These are phyloP conservation scores for Acanthopagrus latus DNA, from an alignment of 2,797 vertebrate genomes.

Conservation along the genomic window DNA sequence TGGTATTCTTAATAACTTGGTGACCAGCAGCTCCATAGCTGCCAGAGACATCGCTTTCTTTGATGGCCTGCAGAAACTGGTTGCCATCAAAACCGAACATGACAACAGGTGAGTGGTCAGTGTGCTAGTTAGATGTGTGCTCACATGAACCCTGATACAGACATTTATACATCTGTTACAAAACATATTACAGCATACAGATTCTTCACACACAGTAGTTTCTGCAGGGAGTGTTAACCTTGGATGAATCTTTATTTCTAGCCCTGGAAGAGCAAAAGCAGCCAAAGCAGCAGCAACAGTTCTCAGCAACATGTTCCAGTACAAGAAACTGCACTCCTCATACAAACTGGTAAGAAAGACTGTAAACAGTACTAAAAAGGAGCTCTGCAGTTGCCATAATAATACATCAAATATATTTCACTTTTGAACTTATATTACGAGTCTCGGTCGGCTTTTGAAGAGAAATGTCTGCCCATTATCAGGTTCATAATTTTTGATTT, in stretches of 20 bases:
- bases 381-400: background rate
- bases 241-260: conserved; percentile 62
- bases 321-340: conserved; percentile 93
- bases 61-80: conserved; percentile 89
- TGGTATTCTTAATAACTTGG: conserved; percentile 93
- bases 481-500: too few species aligned
- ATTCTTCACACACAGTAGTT: background rate
- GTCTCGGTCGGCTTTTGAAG: too few species aligned
- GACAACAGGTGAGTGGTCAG: conserved; percentile 81
- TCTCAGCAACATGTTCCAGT: conserved; percentile 95
- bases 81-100: conserved; percentile 85
- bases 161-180: background rate
- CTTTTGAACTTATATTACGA: too few species aligned
- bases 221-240: conserved; percentile 14
- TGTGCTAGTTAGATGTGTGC: background rate
- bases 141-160: background rate
- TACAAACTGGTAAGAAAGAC: conserved; percentile 85
- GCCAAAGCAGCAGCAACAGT: conserved; percentile 91
- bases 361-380: background rate
- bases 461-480: too few species aligned
- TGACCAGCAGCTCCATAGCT: conserved; percentile 87
- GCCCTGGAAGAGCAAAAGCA: conserved; percentile 83
- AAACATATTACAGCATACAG: background rate
- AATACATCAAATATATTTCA: too few species aligned
- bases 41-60: conserved; percentile 90